A percentile compares a stretch with the other conserved stretches of the same genome.
phyloP scores from a whole-genome alignment of 2,113 vertebrate species.

The Bufo gargarizans region DNA sequence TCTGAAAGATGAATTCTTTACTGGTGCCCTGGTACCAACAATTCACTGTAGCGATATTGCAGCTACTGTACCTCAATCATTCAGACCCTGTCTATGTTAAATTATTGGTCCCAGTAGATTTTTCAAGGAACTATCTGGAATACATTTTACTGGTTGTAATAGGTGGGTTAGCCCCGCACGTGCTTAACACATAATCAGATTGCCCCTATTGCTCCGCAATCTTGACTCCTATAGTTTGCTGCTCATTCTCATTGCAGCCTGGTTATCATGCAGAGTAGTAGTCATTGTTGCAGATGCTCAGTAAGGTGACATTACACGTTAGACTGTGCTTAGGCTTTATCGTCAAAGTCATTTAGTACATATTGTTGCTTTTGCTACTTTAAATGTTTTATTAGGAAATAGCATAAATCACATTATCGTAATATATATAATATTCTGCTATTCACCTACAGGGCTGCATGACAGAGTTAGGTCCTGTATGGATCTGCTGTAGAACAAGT shows the following conservation, averaged over 20 bases:
- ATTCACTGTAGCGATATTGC: neutral
- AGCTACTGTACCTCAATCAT: neutral
- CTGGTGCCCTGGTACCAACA: neutral
- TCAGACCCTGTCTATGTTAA: neutral
- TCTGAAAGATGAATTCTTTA: slow-evolving; percentile 13
- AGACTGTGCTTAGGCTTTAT: neutral
- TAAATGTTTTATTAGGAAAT: neutral
- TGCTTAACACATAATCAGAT: slow-evolving; percentile 24
- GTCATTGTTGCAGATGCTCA: neutral
- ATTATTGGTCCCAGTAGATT: neutral
- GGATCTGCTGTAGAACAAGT: too few species aligned
- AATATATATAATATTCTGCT: too few species aligned
- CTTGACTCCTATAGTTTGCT: neutral
- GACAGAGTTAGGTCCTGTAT: too few species aligned
- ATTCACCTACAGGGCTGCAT: too few species aligned
- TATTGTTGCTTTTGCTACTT: neutral
- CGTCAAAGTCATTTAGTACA: neutral
- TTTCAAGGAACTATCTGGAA: neutral
- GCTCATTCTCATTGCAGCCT: neutral
- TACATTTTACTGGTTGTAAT: slow-evolving; percentile 10
- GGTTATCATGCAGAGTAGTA: slow-evolving; percentile 4
- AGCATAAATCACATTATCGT: neutral
- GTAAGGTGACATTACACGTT: neutral
- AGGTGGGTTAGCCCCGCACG: neutral
- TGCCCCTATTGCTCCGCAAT: slow-evolving; percentile 23